A percentile compares a stretch with the other conserved stretches of the same genome.
These are phyloP conservation scores for Tympanoctomys barrerae DNA, from an alignment of 2,797 vertebrate species.

Conservation along the genomic window DNA sequence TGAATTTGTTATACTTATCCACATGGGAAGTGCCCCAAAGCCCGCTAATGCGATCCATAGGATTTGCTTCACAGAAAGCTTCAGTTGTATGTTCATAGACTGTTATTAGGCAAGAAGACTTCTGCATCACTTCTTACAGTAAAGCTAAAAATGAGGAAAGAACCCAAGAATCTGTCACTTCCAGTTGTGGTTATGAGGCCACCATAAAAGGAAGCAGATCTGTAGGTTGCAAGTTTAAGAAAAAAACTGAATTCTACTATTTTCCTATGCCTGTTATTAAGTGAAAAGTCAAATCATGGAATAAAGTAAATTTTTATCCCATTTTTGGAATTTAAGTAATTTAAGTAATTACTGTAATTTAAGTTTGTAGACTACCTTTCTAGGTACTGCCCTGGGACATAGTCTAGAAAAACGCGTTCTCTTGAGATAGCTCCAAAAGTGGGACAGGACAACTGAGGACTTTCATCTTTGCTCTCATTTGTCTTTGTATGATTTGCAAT, in stretches of 20 bases:
- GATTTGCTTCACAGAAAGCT: conserved; percentile 15
- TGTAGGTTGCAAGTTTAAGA: neutral
- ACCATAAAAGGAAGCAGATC: neutral
- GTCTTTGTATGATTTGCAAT: neutral
- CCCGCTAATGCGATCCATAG: neutral
- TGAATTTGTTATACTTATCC: conserved; percentile 6
- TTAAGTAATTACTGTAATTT: neutral
- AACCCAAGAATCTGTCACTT: neutral
- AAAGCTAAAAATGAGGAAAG: neutral
- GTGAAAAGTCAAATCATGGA: neutral
- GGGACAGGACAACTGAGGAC: neutral
- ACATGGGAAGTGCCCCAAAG: neutral
- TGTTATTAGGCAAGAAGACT: conserved; percentile 29
- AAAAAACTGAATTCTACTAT: neutral
- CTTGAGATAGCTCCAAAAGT: neutral
- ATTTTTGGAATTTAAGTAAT: neutral
- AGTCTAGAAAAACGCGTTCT: neutral
- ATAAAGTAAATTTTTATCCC: neutral
- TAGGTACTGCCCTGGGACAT: neutral
- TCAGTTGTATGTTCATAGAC: neutral
- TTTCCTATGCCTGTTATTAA: neutral
- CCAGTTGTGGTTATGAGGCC: neutral
- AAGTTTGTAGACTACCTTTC: neutral
- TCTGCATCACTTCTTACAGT: conserved; percentile 14
- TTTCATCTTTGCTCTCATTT: conserved; percentile 26